These are phyloP conservation scores for Lordiphosa andalusiaca DNA, from an alignment of 2,888 invertebrate species.

Conservation along the genomic window DNA sequence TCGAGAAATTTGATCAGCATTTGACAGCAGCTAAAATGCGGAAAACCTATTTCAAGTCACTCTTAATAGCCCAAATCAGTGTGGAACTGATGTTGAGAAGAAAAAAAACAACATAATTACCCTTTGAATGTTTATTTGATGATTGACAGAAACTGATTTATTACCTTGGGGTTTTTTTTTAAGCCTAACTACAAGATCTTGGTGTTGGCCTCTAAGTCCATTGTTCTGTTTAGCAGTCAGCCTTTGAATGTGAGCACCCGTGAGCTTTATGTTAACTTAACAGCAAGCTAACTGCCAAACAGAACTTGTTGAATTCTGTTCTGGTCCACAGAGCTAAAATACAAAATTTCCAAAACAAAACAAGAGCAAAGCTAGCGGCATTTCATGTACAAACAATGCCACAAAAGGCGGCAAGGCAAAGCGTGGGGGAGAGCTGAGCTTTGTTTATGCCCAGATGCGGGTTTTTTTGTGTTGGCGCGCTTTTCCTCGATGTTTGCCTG, in stretches of 20 bases:
- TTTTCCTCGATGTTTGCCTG: slow-evolving; percentile 57
- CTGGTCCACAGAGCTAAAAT: slow-evolving; percentile 9
- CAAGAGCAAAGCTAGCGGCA: slow-evolving; percentile 41
- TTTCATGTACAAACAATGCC: slow-evolving; percentile 16
- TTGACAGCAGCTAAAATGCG: neutral
- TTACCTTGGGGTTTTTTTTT: too few relatives aligned
- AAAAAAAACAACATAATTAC: neutral
- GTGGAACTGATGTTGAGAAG: neutral
- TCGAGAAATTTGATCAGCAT: neutral
- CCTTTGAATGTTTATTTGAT: too few relatives aligned
- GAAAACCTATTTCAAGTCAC: neutral
- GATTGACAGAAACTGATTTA: too few relatives aligned
- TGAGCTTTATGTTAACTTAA: neutral
- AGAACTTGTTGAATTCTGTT: slow-evolving; percentile 8
- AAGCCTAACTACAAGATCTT: too few relatives aligned
- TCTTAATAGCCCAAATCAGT: neutral
- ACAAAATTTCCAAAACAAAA: slow-evolving; percentile 10
- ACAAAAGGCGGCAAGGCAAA: neutral
- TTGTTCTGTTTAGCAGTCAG: neutral
- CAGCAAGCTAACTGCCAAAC: neutral
- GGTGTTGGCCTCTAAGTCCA: neutral
- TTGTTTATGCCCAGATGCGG: slow-evolving; percentile 46
- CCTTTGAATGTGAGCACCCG: neutral
- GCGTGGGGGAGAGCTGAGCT: slow-evolving; percentile 23
- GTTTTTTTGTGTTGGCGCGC: slow-evolving; percentile 46